Base-by-base conservation (phyloP, 2,888 invertebrate species). In the Ceraclea dissimilis region DNA sequence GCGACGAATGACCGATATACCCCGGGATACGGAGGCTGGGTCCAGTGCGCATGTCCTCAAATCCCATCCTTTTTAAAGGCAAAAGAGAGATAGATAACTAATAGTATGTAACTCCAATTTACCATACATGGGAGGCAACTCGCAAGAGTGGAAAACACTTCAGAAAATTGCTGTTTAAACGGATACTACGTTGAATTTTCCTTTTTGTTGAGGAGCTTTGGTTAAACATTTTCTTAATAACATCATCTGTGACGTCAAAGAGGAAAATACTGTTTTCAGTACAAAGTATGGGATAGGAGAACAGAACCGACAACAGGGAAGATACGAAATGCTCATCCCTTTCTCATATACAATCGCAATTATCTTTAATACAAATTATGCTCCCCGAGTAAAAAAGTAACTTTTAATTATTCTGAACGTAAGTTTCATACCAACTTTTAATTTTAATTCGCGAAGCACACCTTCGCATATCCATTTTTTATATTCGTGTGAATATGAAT, bases 1-100 rank as follows among this genome's bases (percentile, higher is more conserved):
- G 57, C 60, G 60, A 56, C 60, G 58, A 60, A 60, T 60, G 60
- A 55, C 60, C 57, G 60, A 57, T 44, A 58, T 56, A 57, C 57
- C 54, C 59, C 22, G 49, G 57, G 57, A 52, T 34, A 57, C 33
- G 57, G 57, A 54, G 54, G 55, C 49, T 46, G 52, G 18, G 47
- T 43, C 39, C 48, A 44, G 46, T 57, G 60, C 60, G 60, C 60
- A 57, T 50, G 55, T 50, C 54, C n/a, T n/a, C 39, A 22, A 8
- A 43, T 34, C 53, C 34, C 33, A 13, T 19, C 22, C 52, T 17
- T 19, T n/a, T 49, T 22, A 18, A 26, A 18, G 26, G 31, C 22
- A 21, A 49, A n/a, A 21, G 19, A 49, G 49, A 54, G 49, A 54
- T 43, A 54, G 49, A 49, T 20, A 49, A 54, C 22, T 17, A n/a